Base-by-base conservation (phyloP, 2,797 vertebrate species). In the Cheirogaleus major region DNA sequence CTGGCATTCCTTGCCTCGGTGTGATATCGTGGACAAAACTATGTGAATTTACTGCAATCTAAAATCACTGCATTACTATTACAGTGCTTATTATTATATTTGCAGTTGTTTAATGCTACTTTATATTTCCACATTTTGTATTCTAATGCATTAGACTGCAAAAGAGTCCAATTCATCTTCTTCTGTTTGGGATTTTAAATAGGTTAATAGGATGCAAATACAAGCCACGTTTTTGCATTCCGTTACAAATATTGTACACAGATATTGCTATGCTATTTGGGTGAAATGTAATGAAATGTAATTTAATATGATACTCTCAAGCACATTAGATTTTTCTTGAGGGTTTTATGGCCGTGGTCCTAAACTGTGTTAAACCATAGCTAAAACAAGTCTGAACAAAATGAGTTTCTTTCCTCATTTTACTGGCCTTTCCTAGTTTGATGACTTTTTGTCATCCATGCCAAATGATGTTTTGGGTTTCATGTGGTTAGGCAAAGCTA, bases 301-400 rank as follows among this genome's bases (percentile, higher is more conserved):
- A 97, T 97, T 98, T 97, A 97, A 97, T 98, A 93, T 97, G 91
- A 95, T 97, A 97, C 96, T 97, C 96, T 92, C 94, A 95, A 97
- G 85, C 81, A 95, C 3, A 45, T 97, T 91, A 94, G 92, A 96
- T 97, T 93, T 57, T 95, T 95, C 94, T 94, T 86, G 55, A 52
- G 59, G 52, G 82, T 13, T 97, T 93, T 89, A 90, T 95, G 83
- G 38, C 90, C 7, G 0, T n/a, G 73, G 22, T 95, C 92, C 70
- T 93, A 93, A 92, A 61, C 69, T 95, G 17, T 73, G 67, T 93
- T 97, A 95, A 96, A 96, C 89, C 91, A 45, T 52, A 93, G 93
- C 95, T 90, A 90, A 95, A 96, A 96, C 76, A 94, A 97, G 82
- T 15, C 61, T 63, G 91, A 96, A 73, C 61, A 95, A 97, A 88